These are phyloP conservation scores for Pseudorectes ferrugineus DNA, from an alignment of 2,113 vertebrate genomes.

Conservation along the genomic window DNA sequence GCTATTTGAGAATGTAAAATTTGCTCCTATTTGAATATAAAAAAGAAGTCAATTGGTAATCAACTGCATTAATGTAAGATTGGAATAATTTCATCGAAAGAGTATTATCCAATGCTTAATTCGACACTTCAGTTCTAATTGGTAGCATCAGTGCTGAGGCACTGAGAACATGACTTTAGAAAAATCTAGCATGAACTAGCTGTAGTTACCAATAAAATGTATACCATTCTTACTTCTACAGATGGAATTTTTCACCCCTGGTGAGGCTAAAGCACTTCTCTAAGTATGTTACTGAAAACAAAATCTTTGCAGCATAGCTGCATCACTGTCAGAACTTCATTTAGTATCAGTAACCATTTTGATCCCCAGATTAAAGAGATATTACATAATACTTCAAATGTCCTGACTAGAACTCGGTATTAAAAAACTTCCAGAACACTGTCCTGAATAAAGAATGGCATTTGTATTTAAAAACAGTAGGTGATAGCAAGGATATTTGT, in stretches of 20 bases:
- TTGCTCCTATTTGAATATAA: neutral
- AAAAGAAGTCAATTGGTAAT: neutral
- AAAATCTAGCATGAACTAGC: neutral
- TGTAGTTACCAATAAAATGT: neutral
- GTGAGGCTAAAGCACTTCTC: neutral
- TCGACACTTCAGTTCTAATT: neutral
- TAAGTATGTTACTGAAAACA: neutral
- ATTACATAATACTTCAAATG: neutral
- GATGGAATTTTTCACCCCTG: neutral
- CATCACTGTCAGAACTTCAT: neutral
- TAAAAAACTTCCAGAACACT: neutral
- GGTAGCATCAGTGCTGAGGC: neutral
- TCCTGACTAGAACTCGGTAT: neutral
- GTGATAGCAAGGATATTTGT: neutral
- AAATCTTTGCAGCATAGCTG: neutral
- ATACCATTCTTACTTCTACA: neutral
- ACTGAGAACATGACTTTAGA: neutral
- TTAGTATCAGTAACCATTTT: neutral
- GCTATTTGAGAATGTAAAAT: neutral
- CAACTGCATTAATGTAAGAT: neutral
- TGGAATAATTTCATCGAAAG: neutral
- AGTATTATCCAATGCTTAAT: neutral
- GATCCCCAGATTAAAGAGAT: neutral
- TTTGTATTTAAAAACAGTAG: neutral
- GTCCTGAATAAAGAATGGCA: neutral